These are phyloP conservation scores for Malurus alboscapulatus DNA, from an alignment of 2,113 vertebrate genomes.

Conservation along the genomic window DNA sequence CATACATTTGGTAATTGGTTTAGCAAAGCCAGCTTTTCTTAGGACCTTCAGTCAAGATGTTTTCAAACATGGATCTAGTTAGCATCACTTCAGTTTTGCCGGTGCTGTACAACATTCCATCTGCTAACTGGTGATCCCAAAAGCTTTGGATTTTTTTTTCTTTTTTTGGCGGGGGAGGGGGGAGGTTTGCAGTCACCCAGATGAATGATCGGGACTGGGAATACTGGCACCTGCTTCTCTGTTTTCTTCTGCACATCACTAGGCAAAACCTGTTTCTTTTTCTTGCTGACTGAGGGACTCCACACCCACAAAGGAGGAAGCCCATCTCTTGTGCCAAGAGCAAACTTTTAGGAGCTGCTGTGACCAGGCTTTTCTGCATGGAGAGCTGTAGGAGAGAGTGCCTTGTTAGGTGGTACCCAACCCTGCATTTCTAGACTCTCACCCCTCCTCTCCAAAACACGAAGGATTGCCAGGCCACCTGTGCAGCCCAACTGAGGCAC, in stretches of 20 bases:
- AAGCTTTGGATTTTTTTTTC: background rate
- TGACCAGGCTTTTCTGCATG: background rate
- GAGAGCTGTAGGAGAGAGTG: background rate
- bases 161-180: no score
- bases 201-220: background rate
- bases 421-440: background rate
- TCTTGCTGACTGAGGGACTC: background rate
- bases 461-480: background rate
- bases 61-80: background rate
- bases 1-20: background rate
- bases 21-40: background rate
- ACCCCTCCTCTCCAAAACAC: background rate
- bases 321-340: background rate
- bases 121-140: background rate
- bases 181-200: background rate
- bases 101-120: background rate
- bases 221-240: background rate
- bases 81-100: background rate
- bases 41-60: background rate
- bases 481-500: rapidly evolving
- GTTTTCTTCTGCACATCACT: background rate
- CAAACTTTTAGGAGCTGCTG: background rate
- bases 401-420: background rate
- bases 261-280: background rate
- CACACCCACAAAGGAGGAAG: background rate